Percentiles rank a stretch among this genome's conserved stretches.
phyloP scores from a whole-genome alignment of 2,113 vertebrate species.

The cattle (Bos taurus) region DNA sequence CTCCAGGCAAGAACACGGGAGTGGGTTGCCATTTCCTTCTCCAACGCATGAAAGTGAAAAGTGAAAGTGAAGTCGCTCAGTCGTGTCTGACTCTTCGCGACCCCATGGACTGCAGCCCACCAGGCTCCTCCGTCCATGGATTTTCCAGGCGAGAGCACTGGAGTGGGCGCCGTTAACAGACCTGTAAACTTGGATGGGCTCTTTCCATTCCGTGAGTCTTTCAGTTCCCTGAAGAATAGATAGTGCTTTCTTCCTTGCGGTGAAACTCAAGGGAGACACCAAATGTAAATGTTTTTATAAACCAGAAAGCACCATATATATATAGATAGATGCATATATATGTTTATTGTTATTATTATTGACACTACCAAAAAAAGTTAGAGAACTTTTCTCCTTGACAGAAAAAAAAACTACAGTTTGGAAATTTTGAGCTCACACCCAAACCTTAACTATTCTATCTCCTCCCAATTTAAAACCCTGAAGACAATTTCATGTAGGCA shows the following conservation, averaged over 20 bases:
- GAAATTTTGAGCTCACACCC: background rate
- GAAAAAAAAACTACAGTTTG: background rate
- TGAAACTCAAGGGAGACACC: background rate
- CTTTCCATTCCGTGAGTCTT: background rate
- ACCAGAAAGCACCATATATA: rapidly evolving
- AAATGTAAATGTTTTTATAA: background rate
- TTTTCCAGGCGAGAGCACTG: too few relatives aligned
- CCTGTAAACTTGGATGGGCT: background rate
- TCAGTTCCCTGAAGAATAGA: background rate
- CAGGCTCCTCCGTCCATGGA: too few relatives aligned
- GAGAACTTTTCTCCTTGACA: background rate
- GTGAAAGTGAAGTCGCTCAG: too few relatives aligned
- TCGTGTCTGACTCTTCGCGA: too few relatives aligned
- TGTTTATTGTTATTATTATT: background rate
- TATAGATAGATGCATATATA: background rate
- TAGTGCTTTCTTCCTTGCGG: background rate
- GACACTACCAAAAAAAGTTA: background rate
- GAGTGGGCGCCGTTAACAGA: background rate
- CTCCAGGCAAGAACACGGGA: too few relatives aligned
- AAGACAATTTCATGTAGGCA: background rate
- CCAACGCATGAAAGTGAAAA: too few relatives aligned
- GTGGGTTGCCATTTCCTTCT: too few relatives aligned
- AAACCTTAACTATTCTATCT: background rate
- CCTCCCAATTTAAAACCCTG: background rate
- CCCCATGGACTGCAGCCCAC: too few relatives aligned